Evolutionary conservation across 1,140 invertebrate genomes (phyloP), one percentile per base, ranked within the genome.

Genomic region (Arion vulgaris): DNA sequence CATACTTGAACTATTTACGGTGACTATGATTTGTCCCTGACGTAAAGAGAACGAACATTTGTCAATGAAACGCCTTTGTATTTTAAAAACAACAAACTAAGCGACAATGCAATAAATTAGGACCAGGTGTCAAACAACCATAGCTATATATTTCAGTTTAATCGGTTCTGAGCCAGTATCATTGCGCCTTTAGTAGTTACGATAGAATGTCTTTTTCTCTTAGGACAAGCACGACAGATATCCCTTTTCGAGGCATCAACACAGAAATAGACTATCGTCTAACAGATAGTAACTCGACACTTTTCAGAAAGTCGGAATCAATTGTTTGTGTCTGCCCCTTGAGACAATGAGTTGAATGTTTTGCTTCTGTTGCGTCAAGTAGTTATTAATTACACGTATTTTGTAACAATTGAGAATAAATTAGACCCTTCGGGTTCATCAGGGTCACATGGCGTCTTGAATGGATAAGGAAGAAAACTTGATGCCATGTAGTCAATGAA

Each of bases 341-440:
- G 62, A 66, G 62, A 66, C 28, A 66, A 66, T 7, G 28, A 2
- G 19, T 11, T 32, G 62, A 34, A 23, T 66, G n/a, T 66, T 32
- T 66, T 66, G 62, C 28, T 32, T 32, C 32, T 7, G 62, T 66
- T 32, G 17, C 28, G 62, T 7, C n/a, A 28, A 66, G 28, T 28
- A 66, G 62, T 66, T 66, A 66, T 66, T 66, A 66, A 66, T 66
- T 66, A 66, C 62, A 32, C 62, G 62, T 66, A 66, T 66, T 66
- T 66, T 66, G 62, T 66, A 66, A 66, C 62, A 66, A 66, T 28
- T 66, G 62, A 66, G 28, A 66, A 66, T 66, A 66, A 66, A 66
- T 66, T 66, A 66, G 62, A 66, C 62, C 62, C 62, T 66, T 66
- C 28, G 28, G 62, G 62, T 66, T 66, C 62, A 66, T 66, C n/a